These are phyloP conservation scores for Hirtodrosophila duncani DNA, from an alignment of 2,888 invertebrate genomes.

Conservation along the genomic window DNA sequence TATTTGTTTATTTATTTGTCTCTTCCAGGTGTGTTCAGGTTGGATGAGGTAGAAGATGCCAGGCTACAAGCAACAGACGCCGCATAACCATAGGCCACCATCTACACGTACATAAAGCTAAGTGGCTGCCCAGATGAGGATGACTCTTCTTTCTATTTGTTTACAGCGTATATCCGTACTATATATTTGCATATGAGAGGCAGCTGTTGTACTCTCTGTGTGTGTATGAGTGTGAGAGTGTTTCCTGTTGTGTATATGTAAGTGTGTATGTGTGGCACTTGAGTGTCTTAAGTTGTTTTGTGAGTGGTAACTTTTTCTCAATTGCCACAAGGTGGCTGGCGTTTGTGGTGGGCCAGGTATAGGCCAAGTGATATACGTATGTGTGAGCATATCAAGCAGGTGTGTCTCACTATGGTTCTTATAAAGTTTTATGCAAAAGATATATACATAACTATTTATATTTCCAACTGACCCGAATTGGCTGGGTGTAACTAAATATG, in stretches of 20 bases:
- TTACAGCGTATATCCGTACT: too few relatives aligned
- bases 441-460: too few relatives aligned
- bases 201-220: constrained; percentile 23
- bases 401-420: too few relatives aligned
- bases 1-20: constrained; percentile 44
- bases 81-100: too few relatives aligned
- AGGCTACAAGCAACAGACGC: constrained; percentile 3
- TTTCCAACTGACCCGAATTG: too few relatives aligned
- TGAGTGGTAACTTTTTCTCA: constrained; percentile 59
- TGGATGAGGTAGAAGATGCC: constrained; percentile 5
- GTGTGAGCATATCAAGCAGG: too few relatives aligned
- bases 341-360: constrained; percentile 51
- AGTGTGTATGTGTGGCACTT: constrained; percentile 43
- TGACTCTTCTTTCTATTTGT: constrained; percentile 8
- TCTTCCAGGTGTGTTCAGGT: constrained; percentile 58
- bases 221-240: constrained; percentile 22
- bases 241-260: constrained; percentile 33
- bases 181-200: constrained; percentile 33
- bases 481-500: too few relatives aligned
- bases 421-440: too few relatives aligned
- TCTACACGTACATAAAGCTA: constrained; percentile 17
- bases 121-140: constrained; percentile 23
- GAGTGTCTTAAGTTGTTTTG: constrained; percentile 64
- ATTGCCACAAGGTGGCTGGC: constrained; percentile 66
- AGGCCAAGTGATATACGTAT: constrained; percentile 30